Evolutionary conservation across 2,888 invertebrate species (phyloP), one percentile per base, ranked within the genome.

Genomic region (Entomobrya multifasciata): DNA sequence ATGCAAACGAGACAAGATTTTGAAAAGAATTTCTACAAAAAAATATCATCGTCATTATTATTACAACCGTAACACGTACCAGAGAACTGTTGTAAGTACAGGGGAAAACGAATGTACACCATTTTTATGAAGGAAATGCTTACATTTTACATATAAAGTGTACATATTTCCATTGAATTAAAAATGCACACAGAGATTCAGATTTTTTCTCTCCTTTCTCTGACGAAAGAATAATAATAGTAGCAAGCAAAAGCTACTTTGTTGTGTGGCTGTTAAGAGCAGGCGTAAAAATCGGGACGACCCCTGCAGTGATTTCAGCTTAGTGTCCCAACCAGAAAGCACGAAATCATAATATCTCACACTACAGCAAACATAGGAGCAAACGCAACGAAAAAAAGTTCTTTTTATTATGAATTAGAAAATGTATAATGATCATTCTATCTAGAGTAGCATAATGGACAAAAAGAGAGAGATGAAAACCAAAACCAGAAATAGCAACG

Each of bases 281-380:
- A 77, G 47, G 77, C 77, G 70, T 84, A 67, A 84, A 84, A 84
- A 84, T 84, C 84, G 84, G 84, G 84, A 84, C 84, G 57, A 84
- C 84, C 84, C 84, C 84, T 84, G 84, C 84, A 49, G 84, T 57
- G 84, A 84, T 77, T 84, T 77, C 70, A 84, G 78, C 84, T 84
- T 84, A 77, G 67, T 78, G 77, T 78, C 84, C 84, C 67, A 55
- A 78, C 84, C 84, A 84, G 84, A 84, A 78, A 49, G 76, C 77
- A 77, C 57, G 70, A 84, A 84, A 84, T 77, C 55, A 47, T 55
- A 67, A 78, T 84, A 55, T 67, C 44, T 44, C 62, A 49, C 72
- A 72, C 36, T 6, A 36, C 36, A 36, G 8, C 36, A 36, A 4
- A 36, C 36, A 36, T 8, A 8, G 36, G 36, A 36, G 8, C 49